Evolutionary conservation across 2,888 invertebrate genomes (phyloP).

Genomic region (Ariolimax columbianus): DNA sequence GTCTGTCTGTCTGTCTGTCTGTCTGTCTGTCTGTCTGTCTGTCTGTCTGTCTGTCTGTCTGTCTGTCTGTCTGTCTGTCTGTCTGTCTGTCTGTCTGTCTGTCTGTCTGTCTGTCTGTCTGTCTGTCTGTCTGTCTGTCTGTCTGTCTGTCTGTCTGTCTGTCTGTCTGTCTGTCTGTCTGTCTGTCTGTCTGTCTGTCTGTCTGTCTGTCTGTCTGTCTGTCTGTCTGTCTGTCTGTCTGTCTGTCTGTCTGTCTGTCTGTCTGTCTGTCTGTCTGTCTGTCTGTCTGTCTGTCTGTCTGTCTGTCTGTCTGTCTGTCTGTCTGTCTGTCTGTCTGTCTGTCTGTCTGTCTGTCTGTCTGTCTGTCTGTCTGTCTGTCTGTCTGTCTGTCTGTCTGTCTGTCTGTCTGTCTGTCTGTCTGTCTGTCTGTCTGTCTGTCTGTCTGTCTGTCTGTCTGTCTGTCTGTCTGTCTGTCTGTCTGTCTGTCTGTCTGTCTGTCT

Average conservation of each 20-base stretch:
- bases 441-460: conserved; percentile 11
- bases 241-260: neutral
- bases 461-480: neutral
- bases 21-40: too few relatives aligned
- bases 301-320: neutral
- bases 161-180: neutral
- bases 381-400: conserved; percentile 15
- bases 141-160: conserved; percentile 2
- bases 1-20: too few relatives aligned
- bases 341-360: neutral
- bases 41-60: too few relatives aligned
- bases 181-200: neutral
- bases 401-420: conserved; percentile 22
- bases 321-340: neutral
- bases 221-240: neutral
- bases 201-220: neutral
- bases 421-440: conserved; percentile 28
- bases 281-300: neutral
- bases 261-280: too few relatives aligned
- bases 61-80: too few relatives aligned
- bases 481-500: neutral
- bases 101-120: too few relatives aligned
- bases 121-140: neutral
- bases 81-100: too few relatives aligned
- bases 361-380: neutral